A percentile compares a stretch with the other conserved stretches of the same genome.
Evolutionary conservation across 2,113 vertebrate species (phyloP).

Genomic region (Alligator sinensis): DNA sequence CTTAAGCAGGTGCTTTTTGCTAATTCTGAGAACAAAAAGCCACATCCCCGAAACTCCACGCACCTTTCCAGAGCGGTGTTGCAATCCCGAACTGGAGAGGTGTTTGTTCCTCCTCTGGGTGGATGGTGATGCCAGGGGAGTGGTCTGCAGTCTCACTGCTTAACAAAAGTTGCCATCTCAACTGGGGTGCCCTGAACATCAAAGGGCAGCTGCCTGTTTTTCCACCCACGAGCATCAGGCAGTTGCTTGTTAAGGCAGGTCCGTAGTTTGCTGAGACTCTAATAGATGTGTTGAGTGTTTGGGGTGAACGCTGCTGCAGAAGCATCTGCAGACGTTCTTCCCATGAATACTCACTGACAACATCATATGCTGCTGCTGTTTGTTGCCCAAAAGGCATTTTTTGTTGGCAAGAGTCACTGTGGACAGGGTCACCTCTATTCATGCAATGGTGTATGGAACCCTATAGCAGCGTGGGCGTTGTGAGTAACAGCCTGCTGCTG

Average conservation of each 20-base stretch:
- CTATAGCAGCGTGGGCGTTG: neutral
- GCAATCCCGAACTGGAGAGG: neutral
- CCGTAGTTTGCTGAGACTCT: neutral
- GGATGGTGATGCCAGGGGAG: neutral
- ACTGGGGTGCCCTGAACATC: neutral
- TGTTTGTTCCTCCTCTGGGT: neutral
- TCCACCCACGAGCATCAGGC: neutral
- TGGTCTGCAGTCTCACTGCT: neutral
- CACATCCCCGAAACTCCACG: no score
- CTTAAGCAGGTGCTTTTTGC: neutral
- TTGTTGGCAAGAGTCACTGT: neutral
- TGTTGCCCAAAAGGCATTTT: rapidly evolving
- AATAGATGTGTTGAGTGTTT: neutral
- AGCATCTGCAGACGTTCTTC: neutral
- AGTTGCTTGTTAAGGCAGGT: neutral
- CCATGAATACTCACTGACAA: neutral
- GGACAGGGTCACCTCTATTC: neutral
- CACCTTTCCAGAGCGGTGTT: neutral
- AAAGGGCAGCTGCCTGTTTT: neutral
- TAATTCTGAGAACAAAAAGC: neutral
- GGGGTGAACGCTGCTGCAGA: neutral
- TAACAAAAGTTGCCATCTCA: neutral
- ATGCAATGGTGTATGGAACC: neutral
- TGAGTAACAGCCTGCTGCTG: neutral
- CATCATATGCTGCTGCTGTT: neutral